Evolutionary conservation across 2,113 vertebrate genomes (phyloP).

Genomic region (Gavialis gangeticus): DNA sequence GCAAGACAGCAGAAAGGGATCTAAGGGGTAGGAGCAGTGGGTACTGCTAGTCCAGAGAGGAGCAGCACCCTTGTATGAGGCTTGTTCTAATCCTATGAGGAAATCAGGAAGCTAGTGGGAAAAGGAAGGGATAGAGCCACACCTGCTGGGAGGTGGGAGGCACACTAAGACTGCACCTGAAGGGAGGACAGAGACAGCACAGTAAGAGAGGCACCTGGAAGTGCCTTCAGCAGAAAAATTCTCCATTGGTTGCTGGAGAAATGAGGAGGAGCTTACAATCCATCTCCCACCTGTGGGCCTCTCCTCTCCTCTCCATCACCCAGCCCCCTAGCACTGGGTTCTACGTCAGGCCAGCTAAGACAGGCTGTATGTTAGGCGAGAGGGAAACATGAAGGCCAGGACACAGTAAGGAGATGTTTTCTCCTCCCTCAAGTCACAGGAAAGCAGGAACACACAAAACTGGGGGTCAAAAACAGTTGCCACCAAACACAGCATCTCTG

Average conservation of each 20-base stretch:
- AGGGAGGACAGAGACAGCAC: slow-evolving; percentile 20
- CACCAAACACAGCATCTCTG: neutral
- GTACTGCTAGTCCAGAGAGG: slow-evolving; percentile 16
- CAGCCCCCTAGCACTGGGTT: neutral
- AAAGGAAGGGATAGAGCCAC: neutral
- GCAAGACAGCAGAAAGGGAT: neutral
- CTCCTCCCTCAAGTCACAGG: neutral
- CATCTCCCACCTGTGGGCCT: slow-evolving; percentile 14
- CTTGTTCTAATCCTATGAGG: slow-evolving; percentile 48
- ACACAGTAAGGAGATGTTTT: neutral
- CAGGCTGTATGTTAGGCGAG: slow-evolving; percentile 7
- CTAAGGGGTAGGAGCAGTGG: slow-evolving; percentile 42
- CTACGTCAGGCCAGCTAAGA: slow-evolving; percentile 4
- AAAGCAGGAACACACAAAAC: neutral
- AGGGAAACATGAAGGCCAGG: neutral
- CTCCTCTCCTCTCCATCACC: slow-evolving; percentile 9
- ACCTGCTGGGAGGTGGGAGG: neutral
- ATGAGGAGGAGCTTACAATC: neutral
- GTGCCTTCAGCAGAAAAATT: slow-evolving; percentile 18
- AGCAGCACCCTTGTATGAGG: neutral
- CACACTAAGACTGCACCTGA: neutral
- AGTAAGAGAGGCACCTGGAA: slow-evolving; percentile 25
- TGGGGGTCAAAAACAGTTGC: neutral
- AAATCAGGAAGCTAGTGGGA: neutral
- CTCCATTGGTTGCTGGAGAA: neutral